These are phyloP conservation scores for Lagopus muta DNA, from an alignment of 2,113 vertebrate genomes.

Conservation along the genomic window DNA sequence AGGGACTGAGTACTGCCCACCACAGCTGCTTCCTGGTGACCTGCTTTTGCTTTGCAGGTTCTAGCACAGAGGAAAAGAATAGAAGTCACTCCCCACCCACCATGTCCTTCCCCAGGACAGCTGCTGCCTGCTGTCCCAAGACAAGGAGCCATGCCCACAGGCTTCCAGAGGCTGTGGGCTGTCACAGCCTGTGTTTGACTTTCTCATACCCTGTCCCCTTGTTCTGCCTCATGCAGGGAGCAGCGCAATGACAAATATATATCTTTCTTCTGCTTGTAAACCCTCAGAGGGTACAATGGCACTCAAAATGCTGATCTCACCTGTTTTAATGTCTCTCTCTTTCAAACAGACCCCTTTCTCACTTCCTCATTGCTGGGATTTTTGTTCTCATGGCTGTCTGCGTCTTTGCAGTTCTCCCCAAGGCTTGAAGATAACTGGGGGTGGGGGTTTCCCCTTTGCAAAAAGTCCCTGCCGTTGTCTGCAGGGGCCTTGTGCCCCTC, in stretches of 20 bases:
- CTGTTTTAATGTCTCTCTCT: background rate
- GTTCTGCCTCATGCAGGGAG: background rate
- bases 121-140: background rate
- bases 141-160: background rate
- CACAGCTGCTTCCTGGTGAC: background rate
- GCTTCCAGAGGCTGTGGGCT: background rate
- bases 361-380: background rate
- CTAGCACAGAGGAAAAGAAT: constrained; percentile 2
- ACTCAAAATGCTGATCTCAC: background rate
- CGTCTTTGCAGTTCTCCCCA: background rate
- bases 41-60: background rate
- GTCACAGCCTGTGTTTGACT: constrained; percentile 4
- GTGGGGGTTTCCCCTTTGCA: background rate
- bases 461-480: background rate
- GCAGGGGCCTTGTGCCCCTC: background rate
- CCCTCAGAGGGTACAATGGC: background rate
- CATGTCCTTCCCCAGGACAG: background rate
- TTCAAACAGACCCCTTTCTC: background rate
- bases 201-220: constrained; percentile 25
- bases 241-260: background rate
- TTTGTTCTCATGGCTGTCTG: constrained; percentile 27
- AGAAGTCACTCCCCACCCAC: background rate
- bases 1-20: background rate
- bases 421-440: background rate
- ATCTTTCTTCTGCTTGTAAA: constrained; percentile 29